These are phyloP conservation scores for Cylindroiulus punctatus DNA, from an alignment of 2,888 invertebrate species.

Conservation along the genomic window DNA sequence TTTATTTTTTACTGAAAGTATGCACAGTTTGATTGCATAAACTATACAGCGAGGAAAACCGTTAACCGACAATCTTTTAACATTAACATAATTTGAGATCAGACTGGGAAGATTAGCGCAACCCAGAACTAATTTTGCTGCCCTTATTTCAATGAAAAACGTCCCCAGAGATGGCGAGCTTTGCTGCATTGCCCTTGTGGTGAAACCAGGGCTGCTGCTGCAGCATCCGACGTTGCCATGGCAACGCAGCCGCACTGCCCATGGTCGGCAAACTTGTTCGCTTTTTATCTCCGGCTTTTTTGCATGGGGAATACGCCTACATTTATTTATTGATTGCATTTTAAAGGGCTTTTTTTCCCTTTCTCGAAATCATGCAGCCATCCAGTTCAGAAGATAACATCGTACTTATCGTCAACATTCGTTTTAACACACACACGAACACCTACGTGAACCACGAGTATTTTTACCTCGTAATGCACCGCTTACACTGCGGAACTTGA, in stretches of 20 bases:
- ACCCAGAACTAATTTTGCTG: neutral
- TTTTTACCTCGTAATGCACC: neutral
- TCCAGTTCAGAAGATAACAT: neutral
- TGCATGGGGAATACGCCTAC: neutral
- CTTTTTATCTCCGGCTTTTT: conserved; percentile 1
- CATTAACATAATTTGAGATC: neutral
- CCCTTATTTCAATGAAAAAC: neutral
- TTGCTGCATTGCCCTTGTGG: conserved; percentile 18
- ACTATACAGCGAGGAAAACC: neutral
- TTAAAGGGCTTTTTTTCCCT: neutral
- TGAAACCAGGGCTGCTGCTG: neutral
- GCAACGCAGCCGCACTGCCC: conserved; percentile 23
- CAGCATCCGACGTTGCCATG: neutral
- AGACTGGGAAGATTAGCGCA: neutral
- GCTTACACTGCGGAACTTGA: neutral
- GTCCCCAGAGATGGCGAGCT: neutral
- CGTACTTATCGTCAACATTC: conserved; percentile 25
- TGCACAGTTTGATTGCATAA: too few species aligned
- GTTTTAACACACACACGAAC: neutral
- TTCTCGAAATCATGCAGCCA: neutral
- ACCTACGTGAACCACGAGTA: neutral
- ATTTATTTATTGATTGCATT: conserved; percentile 29
- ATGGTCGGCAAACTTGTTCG: neutral
- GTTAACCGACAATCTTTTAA: neutral
- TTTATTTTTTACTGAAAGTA: too few species aligned